Evolutionary conservation across 2,888 invertebrate species (phyloP).

Genomic region (Melinopterus prodromus): DNA sequence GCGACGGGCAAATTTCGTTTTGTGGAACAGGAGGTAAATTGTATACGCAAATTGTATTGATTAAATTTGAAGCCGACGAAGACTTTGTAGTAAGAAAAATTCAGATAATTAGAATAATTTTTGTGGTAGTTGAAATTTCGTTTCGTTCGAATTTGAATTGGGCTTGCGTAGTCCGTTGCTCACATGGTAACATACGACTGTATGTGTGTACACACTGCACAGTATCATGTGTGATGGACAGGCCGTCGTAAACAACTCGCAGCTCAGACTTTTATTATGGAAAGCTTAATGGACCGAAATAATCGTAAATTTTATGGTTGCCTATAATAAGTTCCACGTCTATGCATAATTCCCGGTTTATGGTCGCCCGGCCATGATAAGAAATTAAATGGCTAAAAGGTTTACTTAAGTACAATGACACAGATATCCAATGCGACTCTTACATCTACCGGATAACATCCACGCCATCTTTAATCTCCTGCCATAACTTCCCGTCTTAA

Average conservation of each 20-base stretch:
- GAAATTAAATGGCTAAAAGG: slow-evolving; percentile 38
- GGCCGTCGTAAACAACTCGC: slow-evolving; percentile 50
- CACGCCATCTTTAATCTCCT: neutral
- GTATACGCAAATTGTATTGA: too few species aligned
- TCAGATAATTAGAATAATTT: too few species aligned
- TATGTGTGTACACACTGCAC: slow-evolving; percentile 19
- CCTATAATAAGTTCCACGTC: slow-evolving; percentile 46
- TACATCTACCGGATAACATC: slow-evolving; percentile 9
- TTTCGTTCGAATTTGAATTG: slow-evolving; percentile 4
- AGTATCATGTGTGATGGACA: slow-evolving; percentile 47
- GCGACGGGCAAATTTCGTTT: too few species aligned
- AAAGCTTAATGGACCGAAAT: slow-evolving; percentile 53
- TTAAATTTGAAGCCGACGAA: too few species aligned
- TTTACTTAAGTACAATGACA: slow-evolving; percentile 37
- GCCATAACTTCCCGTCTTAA: slow-evolving; percentile 14
- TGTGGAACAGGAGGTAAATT: too few species aligned
- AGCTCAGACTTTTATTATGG: slow-evolving; percentile 53
- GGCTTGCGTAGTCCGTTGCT: neutral
- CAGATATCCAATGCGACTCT: slow-evolving; percentile 19
- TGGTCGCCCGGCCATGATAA: slow-evolving; percentile 33
- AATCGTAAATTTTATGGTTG: slow-evolving; percentile 53
- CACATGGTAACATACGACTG: slow-evolving; percentile 17
- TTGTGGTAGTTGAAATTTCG: neutral
- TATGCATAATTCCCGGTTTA: slow-evolving; percentile 45
- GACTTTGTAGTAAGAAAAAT: too few species aligned